Percentiles rank a stretch among this genome's conserved stretches.
Evolutionary conservation across 2,888 invertebrate genomes (phyloP).

Genomic region (Heteromurus nitidus): DNA sequence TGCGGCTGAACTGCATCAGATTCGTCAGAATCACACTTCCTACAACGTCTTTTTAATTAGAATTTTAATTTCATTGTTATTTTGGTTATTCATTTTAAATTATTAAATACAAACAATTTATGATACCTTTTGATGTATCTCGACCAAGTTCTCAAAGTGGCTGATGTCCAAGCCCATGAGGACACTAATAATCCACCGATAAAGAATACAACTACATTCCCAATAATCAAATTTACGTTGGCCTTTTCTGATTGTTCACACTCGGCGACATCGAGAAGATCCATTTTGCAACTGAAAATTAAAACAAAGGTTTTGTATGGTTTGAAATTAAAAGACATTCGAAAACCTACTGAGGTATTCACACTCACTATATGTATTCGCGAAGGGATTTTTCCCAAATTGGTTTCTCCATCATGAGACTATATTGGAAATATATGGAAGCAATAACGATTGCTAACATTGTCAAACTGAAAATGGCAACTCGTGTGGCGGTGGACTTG

Average conservation of each 20-base stretch:
- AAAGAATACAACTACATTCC: conserved; percentile 67
- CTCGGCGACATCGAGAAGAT: conserved; percentile 67
- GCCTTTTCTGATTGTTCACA: conserved; percentile 68
- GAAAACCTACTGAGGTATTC: too few species aligned
- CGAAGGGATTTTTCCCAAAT: conserved; percentile 66
- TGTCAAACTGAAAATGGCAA: conserved; percentile 57
- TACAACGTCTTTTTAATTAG: too few species aligned
- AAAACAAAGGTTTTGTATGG: conserved; percentile 24
- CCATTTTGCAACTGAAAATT: conserved; percentile 71
- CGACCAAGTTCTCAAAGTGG: conserved; percentile 90
- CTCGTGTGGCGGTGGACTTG: conserved; percentile 63
- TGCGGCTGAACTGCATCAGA: conserved; percentile 46
- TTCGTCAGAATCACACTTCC: conserved; percentile 59
- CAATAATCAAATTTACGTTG: conserved; percentile 46
- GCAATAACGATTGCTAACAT: conserved; percentile 33
- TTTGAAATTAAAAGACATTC: not conserved
- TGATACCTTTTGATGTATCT: conserved; percentile 90
- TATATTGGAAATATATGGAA: conserved; percentile 55
- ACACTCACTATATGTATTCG: conserved; percentile 69
- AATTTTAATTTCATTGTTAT: too few species aligned
- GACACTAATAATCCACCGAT: conserved; percentile 89
- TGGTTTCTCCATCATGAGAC: conserved; percentile 58
- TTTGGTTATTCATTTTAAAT: too few species aligned
- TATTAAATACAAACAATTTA: too few species aligned
- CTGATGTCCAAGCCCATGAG: conserved; percentile 94